Percentiles rank a stretch among this genome's conserved stretches.
These are phyloP conservation scores for Oryzias woworae DNA, from an alignment of 2,113 vertebrate species.

Conservation along the genomic window DNA sequence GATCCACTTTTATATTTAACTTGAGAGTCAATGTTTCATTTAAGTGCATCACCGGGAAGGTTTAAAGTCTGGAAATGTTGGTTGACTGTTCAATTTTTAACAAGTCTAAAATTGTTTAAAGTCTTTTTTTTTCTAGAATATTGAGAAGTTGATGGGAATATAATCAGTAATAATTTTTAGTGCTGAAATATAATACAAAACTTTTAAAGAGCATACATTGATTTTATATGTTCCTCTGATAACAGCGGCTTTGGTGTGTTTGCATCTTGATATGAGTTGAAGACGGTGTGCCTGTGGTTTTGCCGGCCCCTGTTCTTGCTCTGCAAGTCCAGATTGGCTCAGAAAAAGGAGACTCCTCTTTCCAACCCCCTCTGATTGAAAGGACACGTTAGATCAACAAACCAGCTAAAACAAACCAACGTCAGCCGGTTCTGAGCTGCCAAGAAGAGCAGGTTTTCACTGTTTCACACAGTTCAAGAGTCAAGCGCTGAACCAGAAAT, in stretches of 20 bases:
- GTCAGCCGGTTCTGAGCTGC: slow-evolving; percentile 53
- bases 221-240: no score
- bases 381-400: slow-evolving; percentile 51
- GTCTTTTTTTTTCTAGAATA: neutral
- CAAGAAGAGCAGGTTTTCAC: slow-evolving; percentile 3
- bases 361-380: slow-evolving; percentile 17
- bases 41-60: neutral
- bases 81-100: neutral
- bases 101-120: neutral
- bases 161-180: no score
- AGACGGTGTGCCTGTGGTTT: slow-evolving; percentile 8
- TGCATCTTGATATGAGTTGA: neutral
- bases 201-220: no score
- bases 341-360: slow-evolving; percentile 67
- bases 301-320: slow-evolving; percentile 5
- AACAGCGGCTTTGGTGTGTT: neutral
- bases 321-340: slow-evolving; percentile 67
- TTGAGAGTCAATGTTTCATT: neutral
- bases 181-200: no score
- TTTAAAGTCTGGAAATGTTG: neutral
- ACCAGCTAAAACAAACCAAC: slow-evolving; percentile 45
- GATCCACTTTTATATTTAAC: neutral
- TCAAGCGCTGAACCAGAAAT: slow-evolving; percentile 3
- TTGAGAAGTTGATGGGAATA: no score
- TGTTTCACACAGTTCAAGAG: slow-evolving; percentile 30